Evolutionary conservation across 37 sponge, comb jelly and placozoan species (phyloP), one percentile per base, ranked within the genome.

Genomic region (Aphrocallistes beatrix): DNA sequence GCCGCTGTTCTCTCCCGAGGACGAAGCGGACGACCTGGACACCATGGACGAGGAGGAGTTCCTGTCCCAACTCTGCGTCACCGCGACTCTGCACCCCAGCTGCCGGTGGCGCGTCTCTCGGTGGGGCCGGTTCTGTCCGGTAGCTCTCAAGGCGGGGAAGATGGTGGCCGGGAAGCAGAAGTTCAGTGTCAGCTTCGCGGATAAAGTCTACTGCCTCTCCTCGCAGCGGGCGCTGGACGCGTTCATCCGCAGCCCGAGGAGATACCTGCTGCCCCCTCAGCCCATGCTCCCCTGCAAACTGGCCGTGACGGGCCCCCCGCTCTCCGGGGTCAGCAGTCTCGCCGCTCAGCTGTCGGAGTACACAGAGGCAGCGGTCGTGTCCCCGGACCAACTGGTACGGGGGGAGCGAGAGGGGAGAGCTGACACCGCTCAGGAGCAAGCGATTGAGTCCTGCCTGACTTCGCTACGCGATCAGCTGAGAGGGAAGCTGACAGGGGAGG

Each of bases 161-260:
- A 88, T 97, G 88, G 84, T 82, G 0, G 51, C 75, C 37, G 98
- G 98, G 0, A 91, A 84, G 86, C 86, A 84, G 84, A 89, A 97
- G 81, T 93, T 92, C 50, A 86, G 93, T 39, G 91, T 93, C 6
- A 89, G 94, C 23, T 95, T 95, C 87, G 51, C 95, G 84, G 99
- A 92, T 51, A 95, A 98, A 86, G 82, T 98, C 86, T 98, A 93
- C 87, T 85, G 94, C 50, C 38, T 98, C 87, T 95, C 99, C 50
- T 95, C 96, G 13, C 85, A 86, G 38, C 91, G 90, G 75, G 90
- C 97, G 23, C 51, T 98, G 39, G 38, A 87, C 37, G 50, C 88
- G 83, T 98, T 98, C 85, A 51, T 85, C 39, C 69, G 83, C 28
- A 84, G 85, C 81, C 99, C 99, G 21, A 49, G 94, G 60, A 51